Base-by-base conservation (phyloP, 2,888 invertebrate species). In the Thymelicus sylvestris region DNA sequence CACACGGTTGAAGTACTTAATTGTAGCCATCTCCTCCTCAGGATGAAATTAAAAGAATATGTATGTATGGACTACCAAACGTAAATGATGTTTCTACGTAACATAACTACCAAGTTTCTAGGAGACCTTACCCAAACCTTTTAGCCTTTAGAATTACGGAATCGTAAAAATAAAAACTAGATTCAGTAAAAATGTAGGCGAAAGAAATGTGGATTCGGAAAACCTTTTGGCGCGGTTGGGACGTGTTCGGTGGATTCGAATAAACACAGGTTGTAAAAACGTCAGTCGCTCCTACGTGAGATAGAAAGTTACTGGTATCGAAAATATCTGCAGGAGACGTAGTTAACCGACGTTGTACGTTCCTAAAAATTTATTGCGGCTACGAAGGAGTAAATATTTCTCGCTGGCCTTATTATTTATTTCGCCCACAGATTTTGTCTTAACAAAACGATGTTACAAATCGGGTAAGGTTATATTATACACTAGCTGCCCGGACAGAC, bases 251-350 rank as follows among this genome's bases (percentile, higher is more conserved):
- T 69, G 63, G 63, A 55, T 69, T 47, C 69, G 69, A 59, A 69
- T 69, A 64, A 63, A 69, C 63, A 64, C 44, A 57, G 69, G 69
- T 64, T 69, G 69, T 69, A 69, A 69, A 69, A 69, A 69, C 63
- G 69, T 69, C 69, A 64, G 63, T 48, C 15, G 15, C 38, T 15
- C 39, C 64, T 64, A 69, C 69, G 69, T 69, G 69, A 64, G 69
- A 69, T 64, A 59, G 64, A 64, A 59, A 64, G 69, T 69, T 69
- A 69, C 69, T 62, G 69, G 47, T 68, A 68, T 69, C 59, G 69
- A 57, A 59, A 64, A 66, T 57, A 41, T 41, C 64, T 38, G 64
- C 48, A 64, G 63, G 62, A 24, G 19, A 24, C 44, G 7, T 8
- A 47, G 19, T 24, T 44, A 12, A 19, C 24, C 4, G n/a, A 15